Base-by-base conservation (phyloP, 2,888 invertebrate genomes). In the Villa cingulata region DNA sequence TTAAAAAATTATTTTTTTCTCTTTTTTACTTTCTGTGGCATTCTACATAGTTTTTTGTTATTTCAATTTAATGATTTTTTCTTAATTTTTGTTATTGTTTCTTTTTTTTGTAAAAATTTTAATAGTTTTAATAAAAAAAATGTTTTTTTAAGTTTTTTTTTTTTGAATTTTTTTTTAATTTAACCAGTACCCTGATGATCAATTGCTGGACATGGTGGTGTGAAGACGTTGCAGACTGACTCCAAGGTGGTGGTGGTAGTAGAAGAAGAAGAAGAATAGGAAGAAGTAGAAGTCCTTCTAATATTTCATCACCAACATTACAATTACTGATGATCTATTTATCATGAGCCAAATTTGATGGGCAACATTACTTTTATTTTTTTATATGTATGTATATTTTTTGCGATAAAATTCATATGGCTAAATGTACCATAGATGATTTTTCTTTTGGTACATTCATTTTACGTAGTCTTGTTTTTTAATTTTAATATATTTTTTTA, bases 111-210 rank as follows among this genome's bases (percentile, higher is more conserved):
- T 20, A 39, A 39, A 9, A 39, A 9, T 9, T 10, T 27, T 27
- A 9, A 9, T 27, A 9, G 6, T 27, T 27, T 20, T 41, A n/a
- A 27, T 14, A 23, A 23, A 23, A 6, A 23, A 23, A n/a, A 23
- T 38, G 40, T 44, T 27, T 37, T 37, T 51, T 53, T 44, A 50
- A 54, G 53, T 45, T 48, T 37, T 49, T 51, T 55, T 54, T 48
- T 46, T 44, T 56, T 57, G 54, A 49, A 54, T 51, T 55, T 56
- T 54, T 55, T 57, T 60, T 59, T 62, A 59, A 55, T 57, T 52
- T 55, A 65, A 64, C 63, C 65, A 66, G 64, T 67, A 67, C 66
- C 66, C 68, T 64, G 67, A 65, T 60, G 58, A 61, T 60, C 57
- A 61, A 55, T 57, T 60, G 60, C 57, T 55, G 46, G 46, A 49